These are phyloP conservation scores for Grantiella picta DNA, from an alignment of 2,113 vertebrate genomes.

Conservation along the genomic window DNA sequence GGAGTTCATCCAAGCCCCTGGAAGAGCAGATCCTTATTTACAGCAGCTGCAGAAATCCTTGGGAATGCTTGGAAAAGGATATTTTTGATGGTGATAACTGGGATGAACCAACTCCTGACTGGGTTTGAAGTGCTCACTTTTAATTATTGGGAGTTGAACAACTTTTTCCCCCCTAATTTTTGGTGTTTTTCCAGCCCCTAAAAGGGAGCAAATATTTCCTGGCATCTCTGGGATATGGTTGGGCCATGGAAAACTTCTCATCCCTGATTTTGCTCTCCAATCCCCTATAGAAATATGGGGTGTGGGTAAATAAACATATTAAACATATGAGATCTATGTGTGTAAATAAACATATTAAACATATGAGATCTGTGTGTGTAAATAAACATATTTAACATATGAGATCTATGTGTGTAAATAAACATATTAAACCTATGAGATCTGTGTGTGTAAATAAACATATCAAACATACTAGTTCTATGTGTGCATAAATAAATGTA, in stretches of 20 bases:
- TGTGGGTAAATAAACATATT: neutral
- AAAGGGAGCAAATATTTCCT: neutral
- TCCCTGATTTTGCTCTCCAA: neutral
- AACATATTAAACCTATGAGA: too few relatives aligned
- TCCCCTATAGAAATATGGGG: neutral
- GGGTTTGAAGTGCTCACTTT: neutral
- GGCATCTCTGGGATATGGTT: neutral
- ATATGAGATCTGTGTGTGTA: neutral
- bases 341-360: too few relatives aligned
- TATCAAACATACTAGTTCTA: too few relatives aligned
- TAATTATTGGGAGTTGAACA: neutral
- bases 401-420: too few relatives aligned
- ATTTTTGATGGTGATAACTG: rapidly evolving
- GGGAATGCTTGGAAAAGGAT: neutral
- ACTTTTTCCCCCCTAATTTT: rapidly evolving
- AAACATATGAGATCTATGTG: too few relatives aligned
- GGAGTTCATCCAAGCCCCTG: neutral
- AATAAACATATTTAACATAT: too few relatives aligned
- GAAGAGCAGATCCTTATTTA: neutral
- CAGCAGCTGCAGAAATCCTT: neutral
- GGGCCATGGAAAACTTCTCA: neutral
- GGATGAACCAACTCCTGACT: neutral
- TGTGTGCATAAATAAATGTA: neutral
- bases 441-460: neutral
- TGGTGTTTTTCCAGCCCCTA: neutral